Conservation (phyloP, 2,797 vertebrate genomes). For the Gallinago stenura region DNA sequence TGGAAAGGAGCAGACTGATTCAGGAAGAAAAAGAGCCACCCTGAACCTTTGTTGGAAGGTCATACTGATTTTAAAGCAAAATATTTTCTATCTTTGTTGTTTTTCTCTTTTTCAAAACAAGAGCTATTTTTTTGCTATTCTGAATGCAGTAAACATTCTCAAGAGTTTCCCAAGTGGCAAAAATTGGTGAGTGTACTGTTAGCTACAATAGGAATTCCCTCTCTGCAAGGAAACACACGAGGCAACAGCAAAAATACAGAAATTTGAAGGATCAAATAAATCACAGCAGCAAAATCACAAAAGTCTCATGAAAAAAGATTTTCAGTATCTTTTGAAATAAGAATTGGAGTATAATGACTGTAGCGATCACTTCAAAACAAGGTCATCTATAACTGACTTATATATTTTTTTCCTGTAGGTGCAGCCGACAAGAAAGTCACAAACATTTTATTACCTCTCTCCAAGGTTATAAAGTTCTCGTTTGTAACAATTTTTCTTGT, state of each 20-base stretch:
- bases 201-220: not conserved
- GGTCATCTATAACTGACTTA: not conserved
- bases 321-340: conserved; percentile 1
- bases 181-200: not conserved
- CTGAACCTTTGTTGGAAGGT: not conserved
- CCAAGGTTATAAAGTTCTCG: conserved; percentile 33
- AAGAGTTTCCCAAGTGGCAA: not conserved
- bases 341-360: not conserved
- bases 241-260: not conserved
- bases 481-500: conserved; percentile 33
- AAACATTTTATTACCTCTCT: conserved; percentile 15
- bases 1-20: not conserved
- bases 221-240: not conserved
- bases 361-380: not conserved
- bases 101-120: not conserved
- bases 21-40: not conserved
- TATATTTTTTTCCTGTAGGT: not conserved
- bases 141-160: not conserved
- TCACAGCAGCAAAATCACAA: not conserved
- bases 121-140: not conserved
- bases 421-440: not conserved
- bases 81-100: not conserved
- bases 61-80: not conserved
- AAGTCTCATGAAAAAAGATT: not conserved
- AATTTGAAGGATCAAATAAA: not conserved